These are phyloP conservation scores for Cyclina sinensis DNA, from an alignment of 1,140 invertebrate genomes.

Conservation along the genomic window DNA sequence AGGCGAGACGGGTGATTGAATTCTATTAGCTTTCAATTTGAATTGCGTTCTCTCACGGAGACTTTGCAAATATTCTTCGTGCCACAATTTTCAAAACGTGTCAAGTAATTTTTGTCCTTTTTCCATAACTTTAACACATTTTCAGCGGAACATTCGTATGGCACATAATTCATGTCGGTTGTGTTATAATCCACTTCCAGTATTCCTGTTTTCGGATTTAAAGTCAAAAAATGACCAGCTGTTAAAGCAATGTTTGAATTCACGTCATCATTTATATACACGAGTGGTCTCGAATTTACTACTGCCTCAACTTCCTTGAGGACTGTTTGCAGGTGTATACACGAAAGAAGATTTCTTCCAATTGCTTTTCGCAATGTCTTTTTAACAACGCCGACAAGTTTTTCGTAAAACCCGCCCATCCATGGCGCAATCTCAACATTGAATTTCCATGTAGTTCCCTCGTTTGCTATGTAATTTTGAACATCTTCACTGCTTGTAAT, in stretches of 20 bases:
- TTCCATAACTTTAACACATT: not conserved
- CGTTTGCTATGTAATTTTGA: not conserved
- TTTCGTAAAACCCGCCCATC: constrained; percentile 31
- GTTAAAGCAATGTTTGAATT: not conserved
- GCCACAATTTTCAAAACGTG: no score
- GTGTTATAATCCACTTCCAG: not conserved
- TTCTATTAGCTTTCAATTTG: no score
- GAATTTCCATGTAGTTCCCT: not conserved
- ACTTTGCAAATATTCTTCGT: no score
- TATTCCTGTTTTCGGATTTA: no score
- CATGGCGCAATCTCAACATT: constrained; percentile 1
- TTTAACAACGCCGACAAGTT: not conserved
- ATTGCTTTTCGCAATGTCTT: not conserved
- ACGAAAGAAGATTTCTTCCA: not conserved
- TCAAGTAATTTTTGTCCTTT: no score
- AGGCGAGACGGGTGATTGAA: no score
- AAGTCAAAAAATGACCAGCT: not conserved
- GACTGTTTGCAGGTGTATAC: not conserved
- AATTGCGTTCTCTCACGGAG: no score
- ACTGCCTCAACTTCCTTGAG: no score
- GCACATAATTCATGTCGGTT: not conserved
- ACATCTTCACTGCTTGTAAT: not conserved
- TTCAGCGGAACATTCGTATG: not conserved
- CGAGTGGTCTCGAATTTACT: no score
- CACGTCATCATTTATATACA: no score